A percentile compares a stretch with the other conserved stretches of the same genome.
These are phyloP conservation scores for Hypothenemus hampei DNA, from an alignment of 1,140 invertebrate species.

Conservation along the genomic window DNA sequence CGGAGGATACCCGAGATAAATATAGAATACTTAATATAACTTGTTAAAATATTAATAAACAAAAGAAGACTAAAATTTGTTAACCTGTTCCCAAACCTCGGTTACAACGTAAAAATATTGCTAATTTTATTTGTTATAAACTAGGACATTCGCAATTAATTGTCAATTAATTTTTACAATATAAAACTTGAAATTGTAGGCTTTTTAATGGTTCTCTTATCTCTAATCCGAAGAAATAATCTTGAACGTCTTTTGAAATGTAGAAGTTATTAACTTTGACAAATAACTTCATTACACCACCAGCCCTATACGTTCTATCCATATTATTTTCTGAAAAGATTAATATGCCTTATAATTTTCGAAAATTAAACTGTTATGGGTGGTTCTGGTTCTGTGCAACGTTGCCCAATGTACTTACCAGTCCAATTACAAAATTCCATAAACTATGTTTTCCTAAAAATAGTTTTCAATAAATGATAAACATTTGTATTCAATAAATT, in stretches of 20 bases:
- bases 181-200: neutral
- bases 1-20: neutral
- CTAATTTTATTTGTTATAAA: neutral
- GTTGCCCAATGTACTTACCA: conserved; percentile 4
- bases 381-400: conserved; percentile 6
- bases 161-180: neutral
- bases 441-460: neutral
- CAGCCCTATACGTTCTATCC: conserved; percentile 4
- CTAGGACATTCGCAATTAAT: neutral
- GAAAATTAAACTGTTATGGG: conserved; percentile 25
- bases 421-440: neutral
- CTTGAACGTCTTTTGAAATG: conserved; percentile 2
- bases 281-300: conserved; percentile 28
- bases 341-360: conserved; percentile 27
- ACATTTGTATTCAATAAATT: neutral
- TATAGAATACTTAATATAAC: neutral
- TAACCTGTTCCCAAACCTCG: no score
- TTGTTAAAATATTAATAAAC: no score
- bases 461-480: neutral
- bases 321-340: conserved; percentile 24
- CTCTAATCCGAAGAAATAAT: neutral
- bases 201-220: neutral
- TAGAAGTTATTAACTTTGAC: conserved; percentile 26
- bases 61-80: no score
- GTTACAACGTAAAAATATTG: no score